Percentiles rank a stretch among this genome's conserved stretches.
Conservation (phyloP, 2,113 vertebrate genomes). For the Condylura cristata region DNA sequence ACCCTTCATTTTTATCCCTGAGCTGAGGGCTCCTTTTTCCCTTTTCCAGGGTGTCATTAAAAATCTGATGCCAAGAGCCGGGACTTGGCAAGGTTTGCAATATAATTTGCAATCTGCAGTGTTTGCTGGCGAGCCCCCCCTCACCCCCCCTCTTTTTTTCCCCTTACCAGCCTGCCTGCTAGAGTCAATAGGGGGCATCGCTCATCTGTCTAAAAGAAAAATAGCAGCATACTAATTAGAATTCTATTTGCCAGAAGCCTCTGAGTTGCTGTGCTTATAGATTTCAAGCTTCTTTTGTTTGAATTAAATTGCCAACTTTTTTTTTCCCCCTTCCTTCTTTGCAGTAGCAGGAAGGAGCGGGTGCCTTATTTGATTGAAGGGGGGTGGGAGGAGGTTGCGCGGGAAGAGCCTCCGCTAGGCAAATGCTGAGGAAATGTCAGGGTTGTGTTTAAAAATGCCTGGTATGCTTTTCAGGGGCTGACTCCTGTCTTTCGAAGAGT, state of each 20-base stretch:
- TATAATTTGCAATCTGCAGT: conserved; percentile 94
- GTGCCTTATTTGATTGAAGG: conserved; percentile 87
- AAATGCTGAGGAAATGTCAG: conserved; percentile 87
- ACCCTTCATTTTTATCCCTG: conserved; percentile 91
- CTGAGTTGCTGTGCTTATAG: conserved; percentile 89
- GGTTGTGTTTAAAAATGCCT: conserved; percentile 87
- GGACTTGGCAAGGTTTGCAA: conserved; percentile 92
- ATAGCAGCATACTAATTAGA: conserved; percentile 97
- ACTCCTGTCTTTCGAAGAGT: conserved; percentile 84
- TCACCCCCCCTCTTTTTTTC: conserved; percentile 74
- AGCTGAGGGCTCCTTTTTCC: conserved; percentile 89
- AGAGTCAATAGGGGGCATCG: conserved; percentile 99
- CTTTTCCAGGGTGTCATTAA: conserved; percentile 92
- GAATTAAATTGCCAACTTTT: conserved; percentile 92
- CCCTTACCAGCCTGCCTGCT: conserved; percentile 93
- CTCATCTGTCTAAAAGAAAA: conserved; percentile 99
- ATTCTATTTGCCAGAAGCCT: conserved; percentile 91
- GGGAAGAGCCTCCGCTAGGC: conserved; percentile 78
- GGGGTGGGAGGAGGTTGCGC: conserved; percentile 54
- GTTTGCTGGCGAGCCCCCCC: conserved; percentile 88
- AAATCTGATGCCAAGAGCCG: conserved; percentile 92
- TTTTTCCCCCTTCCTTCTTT: conserved; percentile 81
- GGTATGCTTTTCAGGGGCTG: conserved; percentile 88
- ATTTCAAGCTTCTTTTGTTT: conserved; percentile 92
- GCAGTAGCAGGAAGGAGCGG: conserved; percentile 85